phyloP scores from a whole-genome alignment of 2,888 invertebrate species.

The Amphiduros pacificus region DNA sequence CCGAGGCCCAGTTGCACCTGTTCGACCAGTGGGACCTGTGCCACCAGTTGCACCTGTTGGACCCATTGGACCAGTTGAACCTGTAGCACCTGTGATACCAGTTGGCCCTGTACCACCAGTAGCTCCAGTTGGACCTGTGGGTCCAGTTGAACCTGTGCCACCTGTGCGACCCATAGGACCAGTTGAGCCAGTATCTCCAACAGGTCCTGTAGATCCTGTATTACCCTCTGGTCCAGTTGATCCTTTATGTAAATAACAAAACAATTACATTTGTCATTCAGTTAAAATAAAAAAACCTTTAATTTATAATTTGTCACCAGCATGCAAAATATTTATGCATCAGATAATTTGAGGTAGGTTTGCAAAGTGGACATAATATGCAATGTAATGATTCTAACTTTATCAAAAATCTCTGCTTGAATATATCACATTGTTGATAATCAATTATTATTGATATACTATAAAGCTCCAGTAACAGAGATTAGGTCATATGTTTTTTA shows the following conservation, averaged over 20 bases:
- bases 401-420: too few relatives aligned
- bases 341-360: too few relatives aligned
- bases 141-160: not conserved
- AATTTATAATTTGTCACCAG: too few relatives aligned
- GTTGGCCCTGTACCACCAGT: conserved; percentile 3
- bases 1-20: conserved; percentile 17
- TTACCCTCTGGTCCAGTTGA: conserved; percentile 5
- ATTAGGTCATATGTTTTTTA: too few relatives aligned
- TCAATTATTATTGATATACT: too few relatives aligned
- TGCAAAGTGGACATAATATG: not conserved
- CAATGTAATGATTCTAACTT: conserved; percentile 1
- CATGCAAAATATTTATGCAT: too few relatives aligned
- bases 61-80: conserved; percentile 6
- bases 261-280: too few relatives aligned
- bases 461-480: too few relatives aligned
- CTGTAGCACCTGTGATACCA: conserved; percentile 3
- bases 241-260: too few relatives aligned
- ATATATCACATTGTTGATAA: too few relatives aligned
- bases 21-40: conserved; percentile 15
- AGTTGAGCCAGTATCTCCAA: conserved; percentile 1
- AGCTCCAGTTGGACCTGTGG: conserved; percentile 16
- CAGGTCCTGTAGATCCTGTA: not conserved
- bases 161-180: conserved; percentile 14
- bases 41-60: conserved; percentile 20
- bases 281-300: too few relatives aligned